Evolutionary conservation across 2,113 vertebrate species (phyloP), one percentile per base, ranked within the genome.

Genomic region (Columba livia): DNA sequence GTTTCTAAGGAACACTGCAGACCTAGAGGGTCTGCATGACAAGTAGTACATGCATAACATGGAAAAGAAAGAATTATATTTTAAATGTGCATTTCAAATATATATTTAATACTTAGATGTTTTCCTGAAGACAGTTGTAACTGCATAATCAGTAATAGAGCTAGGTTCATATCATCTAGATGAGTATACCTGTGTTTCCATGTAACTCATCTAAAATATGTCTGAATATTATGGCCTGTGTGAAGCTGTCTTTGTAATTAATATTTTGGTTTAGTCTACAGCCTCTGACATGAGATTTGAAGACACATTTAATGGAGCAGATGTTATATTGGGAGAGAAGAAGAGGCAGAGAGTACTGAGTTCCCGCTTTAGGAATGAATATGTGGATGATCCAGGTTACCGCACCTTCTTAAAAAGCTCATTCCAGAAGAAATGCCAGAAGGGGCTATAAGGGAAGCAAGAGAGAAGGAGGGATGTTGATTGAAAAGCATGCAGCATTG

Each of bases 221-320:
- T 54, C 79, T 65, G 18, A 65, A 38, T 86, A 48, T 60, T 13
- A 9, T 77, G 42, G 13, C 12, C 19, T 87, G 23, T 58, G 24
- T 38, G 44, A 54, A 95, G 18, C 75, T 58, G 8, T 40, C 16
- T 19, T 1, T 73, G 15, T 96, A 94, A 98, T 66, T 89, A 12
- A 70, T 93, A 25, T 78, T 79, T 97, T 57, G 28, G 94, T 97
- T 98, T 85, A 99, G 99, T 99, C 99, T 84, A 99, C 99, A 94
- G 99, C 99, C 26, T 99, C 99, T 79, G 98, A 99, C 83, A 99
- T 99, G 99, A 98, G 98, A 91, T 99, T 99, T 96, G 98, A 99
- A 97, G 99, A 99, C 79, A 98, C 99, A 0, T 99, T 99, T 98
- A 99, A 98, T 96, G 99, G 98, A 93, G 85, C 96, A 82, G 97